These are phyloP conservation scores for Diaperis boleti DNA, from an alignment of 2,888 invertebrate genomes.

Conservation along the genomic window DNA sequence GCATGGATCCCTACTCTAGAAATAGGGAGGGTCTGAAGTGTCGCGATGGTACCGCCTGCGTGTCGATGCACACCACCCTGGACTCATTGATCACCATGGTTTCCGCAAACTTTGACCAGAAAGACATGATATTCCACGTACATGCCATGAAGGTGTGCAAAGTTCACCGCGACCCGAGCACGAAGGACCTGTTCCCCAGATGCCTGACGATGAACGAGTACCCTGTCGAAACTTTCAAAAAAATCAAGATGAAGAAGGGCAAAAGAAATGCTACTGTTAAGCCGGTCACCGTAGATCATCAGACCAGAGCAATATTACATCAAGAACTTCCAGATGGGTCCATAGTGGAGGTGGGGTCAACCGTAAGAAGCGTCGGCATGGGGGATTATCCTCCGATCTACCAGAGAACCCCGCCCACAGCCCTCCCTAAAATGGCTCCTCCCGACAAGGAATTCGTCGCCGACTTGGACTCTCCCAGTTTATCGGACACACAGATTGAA, in stretches of 20 bases:
- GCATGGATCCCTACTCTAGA: slow-evolving; percentile 76
- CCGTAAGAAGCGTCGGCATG: slow-evolving; percentile 58
- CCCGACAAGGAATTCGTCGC: slow-evolving; percentile 54
- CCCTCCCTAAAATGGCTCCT: slow-evolving; percentile 47
- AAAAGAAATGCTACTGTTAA: slow-evolving; percentile 55
- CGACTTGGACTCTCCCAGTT: slow-evolving; percentile 71
- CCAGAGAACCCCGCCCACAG: slow-evolving; percentile 50
- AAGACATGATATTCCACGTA: slow-evolving; percentile 68
- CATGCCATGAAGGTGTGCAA: slow-evolving; percentile 74
- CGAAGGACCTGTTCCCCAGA: slow-evolving; percentile 56
- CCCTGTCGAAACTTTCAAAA: slow-evolving; percentile 59
- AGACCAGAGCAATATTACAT: slow-evolving; percentile 56
- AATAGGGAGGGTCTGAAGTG: slow-evolving; percentile 69
- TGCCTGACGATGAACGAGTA: slow-evolving; percentile 59
- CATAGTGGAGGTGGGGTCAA: slow-evolving; percentile 60
- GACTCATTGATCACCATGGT: slow-evolving; percentile 71
- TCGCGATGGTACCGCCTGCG: slow-evolving; percentile 70
- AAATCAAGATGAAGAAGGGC: slow-evolving; percentile 51
- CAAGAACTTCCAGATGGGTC: slow-evolving; percentile 55
- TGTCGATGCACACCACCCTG: slow-evolving; percentile 73
- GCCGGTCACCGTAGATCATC: slow-evolving; percentile 58
- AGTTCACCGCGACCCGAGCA: slow-evolving; percentile 65
- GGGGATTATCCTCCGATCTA: slow-evolving; percentile 56
- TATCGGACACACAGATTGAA: slow-evolving; percentile 70
- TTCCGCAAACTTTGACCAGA: slow-evolving; percentile 68